Percentiles rank a stretch among this genome's conserved stretches.
Conservation (phyloP, 2,888 invertebrate genomes). For the Ophion ventricosus region DNA sequence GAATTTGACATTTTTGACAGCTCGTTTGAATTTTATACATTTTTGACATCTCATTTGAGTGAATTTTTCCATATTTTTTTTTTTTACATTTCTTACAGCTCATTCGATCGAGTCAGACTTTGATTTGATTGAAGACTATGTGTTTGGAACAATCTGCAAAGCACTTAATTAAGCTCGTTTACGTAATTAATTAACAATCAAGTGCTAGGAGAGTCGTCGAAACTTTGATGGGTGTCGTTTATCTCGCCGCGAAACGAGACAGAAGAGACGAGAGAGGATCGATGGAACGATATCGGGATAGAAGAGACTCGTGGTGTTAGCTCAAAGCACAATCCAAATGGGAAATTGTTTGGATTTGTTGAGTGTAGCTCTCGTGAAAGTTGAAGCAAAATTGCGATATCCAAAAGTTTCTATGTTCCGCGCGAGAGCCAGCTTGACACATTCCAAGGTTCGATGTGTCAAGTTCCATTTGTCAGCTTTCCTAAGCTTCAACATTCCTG, state of each 20-base stretch:
- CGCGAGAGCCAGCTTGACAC: neutral
- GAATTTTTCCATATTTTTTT: too few relatives aligned
- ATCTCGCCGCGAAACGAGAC: neutral
- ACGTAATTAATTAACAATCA: neutral
- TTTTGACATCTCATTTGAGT: too few relatives aligned
- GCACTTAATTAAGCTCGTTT: neutral
- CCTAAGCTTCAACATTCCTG: too few relatives aligned
- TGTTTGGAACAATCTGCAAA: neutral
- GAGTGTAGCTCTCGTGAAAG: neutral
- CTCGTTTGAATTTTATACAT: too few relatives aligned
- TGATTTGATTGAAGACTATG: neutral
- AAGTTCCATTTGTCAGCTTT: neutral
- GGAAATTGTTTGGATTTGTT: neutral
- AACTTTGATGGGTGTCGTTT: neutral
- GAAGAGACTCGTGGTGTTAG: neutral
- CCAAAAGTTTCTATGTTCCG: neutral
- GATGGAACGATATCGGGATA: neutral
- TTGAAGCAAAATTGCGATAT: neutral
- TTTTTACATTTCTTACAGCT: too few relatives aligned
- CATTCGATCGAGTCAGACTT: too few relatives aligned
- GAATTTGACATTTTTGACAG: too few relatives aligned
- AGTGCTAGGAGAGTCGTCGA: neutral
- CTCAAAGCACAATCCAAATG: neutral
- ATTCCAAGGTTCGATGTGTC: neutral
- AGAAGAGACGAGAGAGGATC: neutral